These are phyloP conservation scores for Austrolebias charrua DNA, from an alignment of 2,797 vertebrate genomes.

Conservation along the genomic window DNA sequence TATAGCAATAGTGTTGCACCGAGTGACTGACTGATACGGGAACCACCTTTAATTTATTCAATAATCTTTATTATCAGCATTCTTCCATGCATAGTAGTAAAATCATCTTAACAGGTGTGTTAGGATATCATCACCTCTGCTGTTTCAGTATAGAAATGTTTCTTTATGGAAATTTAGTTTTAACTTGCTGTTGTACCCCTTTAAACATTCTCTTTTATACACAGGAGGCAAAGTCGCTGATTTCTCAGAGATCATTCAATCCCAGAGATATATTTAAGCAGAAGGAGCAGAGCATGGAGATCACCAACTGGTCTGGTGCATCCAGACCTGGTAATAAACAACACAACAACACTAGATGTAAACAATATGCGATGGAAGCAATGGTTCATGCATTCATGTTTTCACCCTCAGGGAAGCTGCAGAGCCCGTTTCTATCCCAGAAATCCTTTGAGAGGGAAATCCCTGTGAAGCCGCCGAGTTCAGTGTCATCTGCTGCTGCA, in stretches of 20 bases:
- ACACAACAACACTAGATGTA: not conserved
- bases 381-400: not conserved
- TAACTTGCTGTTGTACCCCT: not conserved
- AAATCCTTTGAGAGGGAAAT: conserved; percentile 55
- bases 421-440: conserved; percentile 83
- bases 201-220: not conserved
- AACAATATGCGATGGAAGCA: too few species aligned
- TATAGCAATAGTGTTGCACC: too few species aligned
- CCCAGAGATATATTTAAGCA: conserved; percentile 88
- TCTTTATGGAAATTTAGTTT: too few species aligned
- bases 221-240: conserved; percentile 80
- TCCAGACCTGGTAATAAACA: conserved; percentile 80
- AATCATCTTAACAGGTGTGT: too few species aligned
- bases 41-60: not conserved
- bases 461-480: not conserved
- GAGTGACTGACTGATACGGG: too few species aligned
- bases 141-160: too few species aligned
- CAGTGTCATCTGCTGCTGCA: not conserved
- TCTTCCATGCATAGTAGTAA: too few species aligned
- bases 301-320: not conserved
- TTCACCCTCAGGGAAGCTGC: conserved; percentile 79
- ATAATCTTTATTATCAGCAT: not conserved
- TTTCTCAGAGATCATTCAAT: conserved; percentile 80
- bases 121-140: too few species aligned
- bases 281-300: conserved; percentile 74